phyloP scores from a whole-genome alignment of 2,113 vertebrate genomes.

The Passer montanus region DNA sequence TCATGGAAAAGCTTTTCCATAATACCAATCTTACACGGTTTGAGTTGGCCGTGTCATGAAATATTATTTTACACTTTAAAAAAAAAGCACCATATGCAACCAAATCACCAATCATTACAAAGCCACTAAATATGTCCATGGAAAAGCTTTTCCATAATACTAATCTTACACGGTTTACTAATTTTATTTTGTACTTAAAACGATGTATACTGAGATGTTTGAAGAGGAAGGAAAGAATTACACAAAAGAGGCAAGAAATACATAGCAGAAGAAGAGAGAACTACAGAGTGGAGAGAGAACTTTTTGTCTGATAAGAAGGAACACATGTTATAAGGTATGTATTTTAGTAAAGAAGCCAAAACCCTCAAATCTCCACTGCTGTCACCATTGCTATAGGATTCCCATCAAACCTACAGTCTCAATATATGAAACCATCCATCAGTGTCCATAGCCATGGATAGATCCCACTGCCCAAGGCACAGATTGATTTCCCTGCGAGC shows the following conservation, averaged over 20 bases:
- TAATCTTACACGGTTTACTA: background rate
- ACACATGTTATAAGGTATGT: background rate
- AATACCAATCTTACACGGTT: background rate
- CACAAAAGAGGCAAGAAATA: background rate
- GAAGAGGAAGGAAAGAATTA: background rate
- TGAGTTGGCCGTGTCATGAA: background rate
- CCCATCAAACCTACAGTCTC: background rate
- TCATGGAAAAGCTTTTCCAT: background rate
- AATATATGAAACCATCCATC: conserved; percentile 26
- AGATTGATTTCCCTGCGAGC: background rate
- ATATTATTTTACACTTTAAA: background rate
- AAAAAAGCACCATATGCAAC: background rate
- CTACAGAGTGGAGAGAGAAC: background rate
- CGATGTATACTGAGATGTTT: background rate
- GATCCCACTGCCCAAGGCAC: background rate
- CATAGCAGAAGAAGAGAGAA: background rate
- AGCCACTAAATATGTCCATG: background rate
- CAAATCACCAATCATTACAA: background rate
- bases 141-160: background rate
- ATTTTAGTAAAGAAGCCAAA: background rate
- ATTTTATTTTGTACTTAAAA: background rate
- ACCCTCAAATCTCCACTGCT: background rate
- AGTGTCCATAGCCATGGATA: background rate
- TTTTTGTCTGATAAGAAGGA: background rate
- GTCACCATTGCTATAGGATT: background rate